Conservation (phyloP, 30 jellyfish, hydroid and myxozoan species). For the Sanderia malayensis region DNA sequence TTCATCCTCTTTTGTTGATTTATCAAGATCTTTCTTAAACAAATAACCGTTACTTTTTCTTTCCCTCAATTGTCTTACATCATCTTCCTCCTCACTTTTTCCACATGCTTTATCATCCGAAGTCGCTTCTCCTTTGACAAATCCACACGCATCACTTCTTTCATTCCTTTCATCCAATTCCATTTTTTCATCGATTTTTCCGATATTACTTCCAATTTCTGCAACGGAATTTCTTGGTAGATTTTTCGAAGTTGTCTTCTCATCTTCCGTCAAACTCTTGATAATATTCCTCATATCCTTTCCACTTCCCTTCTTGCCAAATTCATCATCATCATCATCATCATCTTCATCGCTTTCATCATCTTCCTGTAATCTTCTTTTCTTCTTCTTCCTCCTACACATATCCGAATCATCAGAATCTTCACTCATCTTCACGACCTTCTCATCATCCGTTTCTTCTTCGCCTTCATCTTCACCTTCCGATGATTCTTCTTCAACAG, state of each 20-base stretch:
- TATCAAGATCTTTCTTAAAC: no score
- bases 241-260: no score
- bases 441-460: constrained; percentile 35
- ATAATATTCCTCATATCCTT: constrained; percentile 44
- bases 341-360: constrained; percentile 23
- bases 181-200: not conserved
- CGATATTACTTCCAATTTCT: no score
- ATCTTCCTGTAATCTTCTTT: constrained; percentile 24
- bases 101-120: not conserved
- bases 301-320: constrained; percentile 34
- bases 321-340: constrained; percentile 7
- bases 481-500: not conserved
- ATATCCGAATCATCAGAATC: constrained; percentile 33
- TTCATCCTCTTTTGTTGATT: no score
- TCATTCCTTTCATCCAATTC: not conserved
- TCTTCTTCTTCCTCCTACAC: constrained; percentile 28
- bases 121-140: not conserved
- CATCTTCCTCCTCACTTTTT: not conserved
- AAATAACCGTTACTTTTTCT: no score
- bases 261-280: constrained; percentile 44
- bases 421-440: not conserved
- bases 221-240: not conserved
- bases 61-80: no score
- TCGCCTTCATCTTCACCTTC: constrained; percentile 26
- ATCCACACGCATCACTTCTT: not conserved